These are phyloP conservation scores for Characodon lateralis DNA, from an alignment of 2,797 vertebrate species.

Conservation along the genomic window DNA sequence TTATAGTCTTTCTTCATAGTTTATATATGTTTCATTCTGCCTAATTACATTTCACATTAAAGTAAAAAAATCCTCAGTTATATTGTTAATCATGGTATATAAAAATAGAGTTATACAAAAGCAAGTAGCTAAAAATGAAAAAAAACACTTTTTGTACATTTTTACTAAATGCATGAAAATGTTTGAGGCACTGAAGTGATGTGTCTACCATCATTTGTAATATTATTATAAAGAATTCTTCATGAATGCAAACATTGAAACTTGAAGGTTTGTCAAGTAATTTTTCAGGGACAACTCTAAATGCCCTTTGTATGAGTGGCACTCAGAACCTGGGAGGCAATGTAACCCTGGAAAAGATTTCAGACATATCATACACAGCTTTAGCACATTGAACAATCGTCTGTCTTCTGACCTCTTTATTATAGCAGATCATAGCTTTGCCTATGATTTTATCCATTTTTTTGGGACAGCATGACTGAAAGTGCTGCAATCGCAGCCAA, in stretches of 20 bases:
- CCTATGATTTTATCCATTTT: slow-evolving; percentile 6
- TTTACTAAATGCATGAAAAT: neutral
- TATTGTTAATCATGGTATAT: neutral
- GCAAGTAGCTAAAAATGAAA: neutral
- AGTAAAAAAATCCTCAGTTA: neutral
- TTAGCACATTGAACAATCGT: neutral
- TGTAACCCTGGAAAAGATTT: neutral
- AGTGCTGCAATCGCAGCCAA: neutral
- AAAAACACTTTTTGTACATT: neutral
- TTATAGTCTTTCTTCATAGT: too few species aligned
- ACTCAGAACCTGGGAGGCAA: neutral
- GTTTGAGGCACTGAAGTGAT: neutral
- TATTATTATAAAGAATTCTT: neutral
- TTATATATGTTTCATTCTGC: too few species aligned
- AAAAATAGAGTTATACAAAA: neutral
- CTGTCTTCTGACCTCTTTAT: slow-evolving; percentile 20
- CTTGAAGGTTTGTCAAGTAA: neutral
- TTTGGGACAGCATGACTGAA: slow-evolving; percentile 14
- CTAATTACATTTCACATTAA: neutral
- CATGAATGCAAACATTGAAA: neutral
- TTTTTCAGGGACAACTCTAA: neutral
- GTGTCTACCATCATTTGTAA: neutral
- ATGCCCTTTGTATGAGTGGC: neutral
- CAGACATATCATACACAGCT: neutral
- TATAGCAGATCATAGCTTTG: slow-evolving; percentile 6